phyloP scores from a whole-genome alignment of 2,888 invertebrate species.

The Habrosyne pyritoides region DNA sequence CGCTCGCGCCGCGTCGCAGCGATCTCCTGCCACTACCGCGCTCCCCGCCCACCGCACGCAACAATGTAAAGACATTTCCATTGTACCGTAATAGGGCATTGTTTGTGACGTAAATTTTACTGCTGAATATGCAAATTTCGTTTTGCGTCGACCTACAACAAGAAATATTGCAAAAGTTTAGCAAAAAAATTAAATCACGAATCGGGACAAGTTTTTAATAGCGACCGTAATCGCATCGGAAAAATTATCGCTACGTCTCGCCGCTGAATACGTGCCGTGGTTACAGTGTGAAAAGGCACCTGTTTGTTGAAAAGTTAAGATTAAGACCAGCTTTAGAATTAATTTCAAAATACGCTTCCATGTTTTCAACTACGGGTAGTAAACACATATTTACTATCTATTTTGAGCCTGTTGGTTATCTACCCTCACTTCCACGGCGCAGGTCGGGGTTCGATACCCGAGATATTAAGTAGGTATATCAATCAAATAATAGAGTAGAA shows the following conservation, averaged over 20 bases:
- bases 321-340: background rate
- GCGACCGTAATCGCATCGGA: conserved; percentile 48
- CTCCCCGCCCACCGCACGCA: conserved; percentile 55
- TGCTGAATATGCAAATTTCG: conserved; percentile 80
- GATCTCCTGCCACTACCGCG: conserved; percentile 24
- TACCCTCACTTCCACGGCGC: too few species aligned
- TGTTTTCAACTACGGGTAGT: too few species aligned
- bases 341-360: too few species aligned
- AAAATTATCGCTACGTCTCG: conserved; percentile 32
- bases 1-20: background rate
- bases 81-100: conserved; percentile 79
- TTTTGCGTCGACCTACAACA: conserved; percentile 66
- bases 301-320: background rate
- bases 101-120: conserved; percentile 80
- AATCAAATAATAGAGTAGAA: too few species aligned
- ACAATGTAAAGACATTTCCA: conserved; percentile 80
- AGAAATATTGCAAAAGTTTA: conserved; percentile 79
- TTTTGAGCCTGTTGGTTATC: too few species aligned
- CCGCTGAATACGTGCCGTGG: conserved; percentile 15
- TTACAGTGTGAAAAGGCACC: conserved; percentile 7
- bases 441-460: too few species aligned
- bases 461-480: too few species aligned
- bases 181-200: conserved; percentile 76
- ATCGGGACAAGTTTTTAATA: conserved; percentile 66
- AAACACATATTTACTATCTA: too few species aligned